These are phyloP conservation scores for Galerucella nymphaeae DNA, from an alignment of 2,888 invertebrate genomes.

Conservation along the genomic window DNA sequence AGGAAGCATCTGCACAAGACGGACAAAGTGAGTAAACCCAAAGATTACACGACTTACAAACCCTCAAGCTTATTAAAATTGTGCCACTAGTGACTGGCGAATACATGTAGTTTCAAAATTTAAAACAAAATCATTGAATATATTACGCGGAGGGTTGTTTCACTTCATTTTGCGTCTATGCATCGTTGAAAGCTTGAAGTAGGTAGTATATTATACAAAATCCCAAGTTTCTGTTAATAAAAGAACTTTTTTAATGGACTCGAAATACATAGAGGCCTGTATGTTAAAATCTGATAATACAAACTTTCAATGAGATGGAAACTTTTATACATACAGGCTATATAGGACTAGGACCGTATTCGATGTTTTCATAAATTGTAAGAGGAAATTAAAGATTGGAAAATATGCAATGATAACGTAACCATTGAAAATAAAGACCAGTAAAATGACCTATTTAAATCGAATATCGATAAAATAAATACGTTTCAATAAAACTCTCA, in stretches of 20 bases:
- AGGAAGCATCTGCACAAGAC: too few species aligned
- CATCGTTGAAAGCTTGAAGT: too few species aligned
- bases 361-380: neutral
- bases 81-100: too few species aligned
- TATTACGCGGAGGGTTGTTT: neutral
- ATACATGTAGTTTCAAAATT: too few species aligned
- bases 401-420: too few species aligned
- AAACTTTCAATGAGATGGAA: constrained; percentile 15
- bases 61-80: too few species aligned
- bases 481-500: constrained; percentile 15
- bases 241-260: constrained; percentile 22
- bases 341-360: neutral
- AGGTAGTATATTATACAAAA: neutral
- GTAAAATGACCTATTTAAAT: neutral
- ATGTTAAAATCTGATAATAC: constrained; percentile 26
- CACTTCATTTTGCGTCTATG: neutral
- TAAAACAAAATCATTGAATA: too few species aligned
- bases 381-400: neutral
- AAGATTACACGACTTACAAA: too few species aligned
- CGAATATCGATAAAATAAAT: neutral
- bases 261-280: constrained; percentile 19
- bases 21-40: too few species aligned
- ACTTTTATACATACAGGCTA: constrained; percentile 7
- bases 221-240: neutral
- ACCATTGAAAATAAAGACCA: too few species aligned